Evolutionary conservation across 2,888 invertebrate species (phyloP), one percentile per base, ranked within the genome.

Genomic region (Cecidostiba fungosa): DNA sequence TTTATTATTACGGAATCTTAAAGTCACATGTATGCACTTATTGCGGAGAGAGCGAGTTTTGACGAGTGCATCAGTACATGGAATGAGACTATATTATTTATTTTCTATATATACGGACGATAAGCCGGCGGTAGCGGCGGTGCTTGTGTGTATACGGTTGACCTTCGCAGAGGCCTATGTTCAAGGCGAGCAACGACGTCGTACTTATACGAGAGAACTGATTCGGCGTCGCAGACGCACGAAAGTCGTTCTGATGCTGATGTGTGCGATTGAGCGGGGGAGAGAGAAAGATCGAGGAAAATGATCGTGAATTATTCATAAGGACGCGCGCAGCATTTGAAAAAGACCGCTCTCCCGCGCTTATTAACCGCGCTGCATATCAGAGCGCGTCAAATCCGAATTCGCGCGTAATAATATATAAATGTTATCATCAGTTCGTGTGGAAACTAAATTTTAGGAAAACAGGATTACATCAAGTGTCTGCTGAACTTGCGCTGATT

Each of bases 251-350:
- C 5, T 16, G 14, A 2, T 19, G 54, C 19, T 43, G 19, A 54
- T 54, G 54, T 10, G 54, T 54, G 54, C n/a, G n/a, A 10, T 36
- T 19, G 36, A 43, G 23, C 36, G 72, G 43, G 43, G n/a, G 43
- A 32, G 14, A 39, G 32, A 14, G 36, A 16, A 8, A 36, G 26
- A 70, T 19, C 14, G 19, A 23, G 12, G 50, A 39, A 6, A 23
- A 43, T 1, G 43, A 6, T 16, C 23, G 3, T 74, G 29, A 74
- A 74, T 74, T 47, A 74, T 74, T 74, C 50, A 74, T 73, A 43
- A 19, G 74, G 19, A 50, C 6, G 50, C 89, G 72, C 43, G 43
- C 32, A 1, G 43, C 43, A 43, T 10, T 43, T 12, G 12, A 43
- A 43, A 43, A 43, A 39, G 39, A 39, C 10, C 39, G 39, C 39